Base-by-base conservation (phyloP, 2,797 vertebrate genomes). In the Helostoma temminkii region DNA sequence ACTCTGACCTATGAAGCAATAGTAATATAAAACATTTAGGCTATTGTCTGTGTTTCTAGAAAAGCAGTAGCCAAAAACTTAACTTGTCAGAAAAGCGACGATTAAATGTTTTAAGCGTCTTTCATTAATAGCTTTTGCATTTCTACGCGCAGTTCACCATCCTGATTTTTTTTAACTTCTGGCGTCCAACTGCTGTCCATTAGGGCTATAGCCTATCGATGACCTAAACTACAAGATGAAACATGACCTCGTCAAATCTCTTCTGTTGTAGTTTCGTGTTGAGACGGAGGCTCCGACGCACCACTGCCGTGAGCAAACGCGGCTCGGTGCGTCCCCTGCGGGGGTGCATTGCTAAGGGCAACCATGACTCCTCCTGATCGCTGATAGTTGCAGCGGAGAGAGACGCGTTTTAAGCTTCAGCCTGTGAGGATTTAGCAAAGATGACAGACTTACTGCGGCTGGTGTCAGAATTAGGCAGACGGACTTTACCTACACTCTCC, bases 371-470 rank as follows among this genome's bases (percentile, higher is more conserved):
- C 37, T 10, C 21, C 42, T 41, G 21, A 22, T 34, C 18, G 50
- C 14, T 24, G 4, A 7, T 19, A 18, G 37, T 4, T n/a, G 4
- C 36, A 50, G 12, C 12, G 12, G 16, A 15, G n/a, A 5, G 12
- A 11, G 18, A 55, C 1, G 5, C 6, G 22, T 21, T 22, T 11
- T 1, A 16, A 41, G 15, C 43, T 26, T 62, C 10, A 14, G 16
- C 4, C 22, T 9, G 19, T 3, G 22, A 18, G 10, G 1, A n/a
- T 24, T 26, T 16, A 0, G 5, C n/a, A 11, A 42, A 69, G 9
- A 95, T 95, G 94, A 68, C 90, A 46, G 91, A 95, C 56, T 24
- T 72, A 6, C 71, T 94, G 42, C 50, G 75, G 9, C 74, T 70
- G 9, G 53, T 89, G 58, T 80, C 87, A 4, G 80, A 86, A 10